A percentile compares a stretch with the other conserved stretches of the same genome.
phyloP scores from a whole-genome alignment of 1,140 invertebrate species.

The Laupala kohalensis region DNA sequence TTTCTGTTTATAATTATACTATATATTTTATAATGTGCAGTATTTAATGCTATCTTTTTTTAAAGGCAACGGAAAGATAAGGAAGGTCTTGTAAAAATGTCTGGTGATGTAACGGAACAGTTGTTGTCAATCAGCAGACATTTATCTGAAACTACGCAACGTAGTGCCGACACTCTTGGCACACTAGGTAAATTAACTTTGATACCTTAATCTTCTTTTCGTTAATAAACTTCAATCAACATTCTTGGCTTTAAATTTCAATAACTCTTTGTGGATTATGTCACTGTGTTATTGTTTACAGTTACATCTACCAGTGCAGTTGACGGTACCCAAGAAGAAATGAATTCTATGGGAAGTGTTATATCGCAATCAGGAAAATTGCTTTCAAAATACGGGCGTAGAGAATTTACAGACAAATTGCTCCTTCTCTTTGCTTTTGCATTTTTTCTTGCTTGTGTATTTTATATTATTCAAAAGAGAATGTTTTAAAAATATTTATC shows the following conservation, averaged over 20 bases:
- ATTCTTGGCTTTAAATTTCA: too few species aligned
- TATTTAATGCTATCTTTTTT: background rate
- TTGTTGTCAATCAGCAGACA: slow-evolving; percentile 69
- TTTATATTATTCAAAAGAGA: slow-evolving; percentile 84
- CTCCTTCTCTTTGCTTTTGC: slow-evolving; percentile 78
- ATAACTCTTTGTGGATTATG: background rate
- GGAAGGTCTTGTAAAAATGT: slow-evolving; percentile 46
- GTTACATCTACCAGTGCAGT: slow-evolving; percentile 32
- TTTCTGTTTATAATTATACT: too few species aligned
- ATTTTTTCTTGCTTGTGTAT: slow-evolving; percentile 82
- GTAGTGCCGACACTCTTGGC: slow-evolving; percentile 71
- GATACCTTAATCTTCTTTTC: slow-evolving; percentile 10
- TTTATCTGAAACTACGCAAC: slow-evolving; percentile 71
- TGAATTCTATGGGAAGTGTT: slow-evolving; percentile 69
- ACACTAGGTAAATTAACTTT: slow-evolving; percentile 44
- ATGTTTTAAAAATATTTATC: slow-evolving; percentile 45
- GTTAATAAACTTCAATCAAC: slow-evolving; percentile 2
- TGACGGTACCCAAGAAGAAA: slow-evolving; percentile 64
- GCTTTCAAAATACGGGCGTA: slow-evolving; percentile 81
- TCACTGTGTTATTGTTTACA: slow-evolving; percentile 24
- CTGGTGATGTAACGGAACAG: slow-evolving; percentile 64
- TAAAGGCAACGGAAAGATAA: slow-evolving; percentile 40
- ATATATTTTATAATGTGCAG: too few species aligned
- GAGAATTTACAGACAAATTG: slow-evolving; percentile 90
- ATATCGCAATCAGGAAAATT: slow-evolving; percentile 81